These are phyloP conservation scores for Chouioia cunea DNA, from an alignment of 2,888 invertebrate genomes.

Conservation along the genomic window DNA sequence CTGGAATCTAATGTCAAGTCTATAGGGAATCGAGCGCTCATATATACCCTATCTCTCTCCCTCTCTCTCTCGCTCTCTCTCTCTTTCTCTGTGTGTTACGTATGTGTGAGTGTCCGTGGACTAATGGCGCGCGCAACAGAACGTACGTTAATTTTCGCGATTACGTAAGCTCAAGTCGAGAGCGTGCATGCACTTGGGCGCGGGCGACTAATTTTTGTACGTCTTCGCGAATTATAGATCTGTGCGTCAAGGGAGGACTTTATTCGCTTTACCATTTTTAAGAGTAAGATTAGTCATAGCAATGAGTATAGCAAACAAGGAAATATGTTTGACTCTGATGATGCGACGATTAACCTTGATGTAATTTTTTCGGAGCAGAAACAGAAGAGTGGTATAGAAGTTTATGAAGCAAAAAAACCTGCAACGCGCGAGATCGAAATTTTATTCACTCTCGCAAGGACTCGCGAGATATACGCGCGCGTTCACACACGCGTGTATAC, in stretches of 20 bases:
- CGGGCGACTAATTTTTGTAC: not conserved
- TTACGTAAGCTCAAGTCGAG: constrained; percentile 12
- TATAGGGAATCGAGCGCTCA: constrained; percentile 59
- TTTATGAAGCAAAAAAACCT: too few species aligned
- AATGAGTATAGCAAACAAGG: too few species aligned
- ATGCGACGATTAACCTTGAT: too few species aligned
- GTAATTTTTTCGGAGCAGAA: not conserved
- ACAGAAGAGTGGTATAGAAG: too few species aligned
- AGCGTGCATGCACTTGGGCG: not conserved
- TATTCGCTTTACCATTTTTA: too few species aligned
- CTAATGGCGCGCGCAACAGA: constrained; percentile 28
- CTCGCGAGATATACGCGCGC: constrained; percentile 6
- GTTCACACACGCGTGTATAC: too few species aligned
- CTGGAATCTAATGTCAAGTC: constrained; percentile 67
- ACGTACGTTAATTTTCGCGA: constrained; percentile 32
- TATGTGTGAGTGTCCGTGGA: not conserved
- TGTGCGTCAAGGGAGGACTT: not conserved
- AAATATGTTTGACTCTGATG: too few species aligned
- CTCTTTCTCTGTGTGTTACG: not conserved
- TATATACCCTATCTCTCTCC: constrained; percentile 5
- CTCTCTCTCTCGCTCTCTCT: not conserved
- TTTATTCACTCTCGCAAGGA: constrained; percentile 3
- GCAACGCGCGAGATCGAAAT: constrained; percentile 28
- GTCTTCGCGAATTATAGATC: not conserved
- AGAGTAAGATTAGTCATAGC: too few species aligned